Evolutionary conservation across 2,797 vertebrate species (phyloP), one percentile per base, ranked within the genome.

Genomic region (Neosilurus mollespiculum): DNA sequence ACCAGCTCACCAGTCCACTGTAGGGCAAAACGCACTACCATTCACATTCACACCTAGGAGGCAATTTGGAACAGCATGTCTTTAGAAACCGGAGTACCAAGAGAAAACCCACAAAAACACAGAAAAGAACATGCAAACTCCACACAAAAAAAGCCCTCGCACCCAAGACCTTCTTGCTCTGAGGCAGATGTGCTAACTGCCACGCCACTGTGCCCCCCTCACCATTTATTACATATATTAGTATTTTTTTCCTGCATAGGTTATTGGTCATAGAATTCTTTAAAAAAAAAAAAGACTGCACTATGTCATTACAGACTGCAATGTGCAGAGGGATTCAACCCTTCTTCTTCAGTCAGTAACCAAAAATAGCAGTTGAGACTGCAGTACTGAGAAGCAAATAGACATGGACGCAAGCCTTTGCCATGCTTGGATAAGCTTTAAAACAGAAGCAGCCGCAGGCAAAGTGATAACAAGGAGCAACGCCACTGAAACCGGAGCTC

Each of bases 331-430:
- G 59, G 76, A 78, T 78, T 78, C 76, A 78, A 62, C 59, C 76
- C 58, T 78, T 62, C 59, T 64, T 78, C 37, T 78, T 78, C 37
- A 64, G 59, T 64, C 59, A 49, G 76, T 16, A 78, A 53, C 76
- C 76, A 78, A 78, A 78, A 78, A 67, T 71, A 81, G 59, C 76
- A 78, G 8, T 62, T n/a, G 15, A 64, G 59, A 78, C 76, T 64
- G 76, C 76, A 64, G 76, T 64, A 26, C 58, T 18, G 22, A 51
- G 14, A 64, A 78, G 30, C 59, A 64, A 78, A 24, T 18, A n/a
- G 76, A 78, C 8, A 0, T 26, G n/a, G 37, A 78, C 49, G 2
- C 11, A 30, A 64, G 76, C 37, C 59, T 64, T 51, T 64, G 34
- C 14, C 34, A 61, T 43, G 37, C 76, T 64, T 22, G 24, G 37